phyloP scores from a whole-genome alignment of 2,888 invertebrate genomes.

The Selenia dentaria region DNA sequence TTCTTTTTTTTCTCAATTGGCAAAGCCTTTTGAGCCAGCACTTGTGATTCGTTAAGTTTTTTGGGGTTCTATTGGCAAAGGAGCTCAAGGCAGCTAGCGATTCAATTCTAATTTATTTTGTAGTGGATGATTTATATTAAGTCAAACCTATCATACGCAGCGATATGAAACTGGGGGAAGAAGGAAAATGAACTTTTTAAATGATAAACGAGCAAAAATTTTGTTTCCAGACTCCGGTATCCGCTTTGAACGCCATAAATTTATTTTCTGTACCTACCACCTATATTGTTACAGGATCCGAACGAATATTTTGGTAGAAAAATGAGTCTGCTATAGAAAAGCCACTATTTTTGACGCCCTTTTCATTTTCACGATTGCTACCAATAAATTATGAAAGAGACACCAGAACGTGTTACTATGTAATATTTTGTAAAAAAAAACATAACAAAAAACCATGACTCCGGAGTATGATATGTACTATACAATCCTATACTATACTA shows the following conservation, averaged over 20 bases:
- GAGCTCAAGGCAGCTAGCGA: not conserved
- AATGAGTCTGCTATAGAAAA: conserved; percentile 10
- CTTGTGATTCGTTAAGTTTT: not conserved
- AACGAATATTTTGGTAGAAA: conserved; percentile 26
- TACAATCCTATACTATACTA: too few relatives aligned
- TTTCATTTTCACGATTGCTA: too few relatives aligned
- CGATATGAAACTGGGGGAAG: conserved; percentile 20
- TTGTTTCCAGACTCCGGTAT: conserved; percentile 30
- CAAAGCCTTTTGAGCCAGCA: conserved; percentile 9
- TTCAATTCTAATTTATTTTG: conserved; percentile 3
- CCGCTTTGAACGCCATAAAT: conserved; percentile 32
- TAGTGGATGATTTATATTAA: conserved; percentile 2
- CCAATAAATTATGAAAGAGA: too few relatives aligned
- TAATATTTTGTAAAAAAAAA: too few relatives aligned
- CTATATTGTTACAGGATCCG: conserved; percentile 15
- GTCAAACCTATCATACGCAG: conserved; percentile 1
- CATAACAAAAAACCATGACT: too few relatives aligned
- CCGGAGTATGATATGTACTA: too few relatives aligned
- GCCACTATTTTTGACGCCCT: too few relatives aligned
- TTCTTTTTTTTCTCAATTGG: conserved; percentile 9
- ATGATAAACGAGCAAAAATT: conserved; percentile 33
- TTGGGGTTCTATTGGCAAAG: conserved; percentile 1
- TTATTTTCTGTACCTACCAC: conserved; percentile 25
- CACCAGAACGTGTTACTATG: too few relatives aligned
- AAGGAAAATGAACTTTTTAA: conserved; percentile 27